Evolutionary conservation across 2,888 invertebrate species (phyloP), one percentile per base, ranked within the genome.

Genomic region (Callosobruchus maculatus): DNA sequence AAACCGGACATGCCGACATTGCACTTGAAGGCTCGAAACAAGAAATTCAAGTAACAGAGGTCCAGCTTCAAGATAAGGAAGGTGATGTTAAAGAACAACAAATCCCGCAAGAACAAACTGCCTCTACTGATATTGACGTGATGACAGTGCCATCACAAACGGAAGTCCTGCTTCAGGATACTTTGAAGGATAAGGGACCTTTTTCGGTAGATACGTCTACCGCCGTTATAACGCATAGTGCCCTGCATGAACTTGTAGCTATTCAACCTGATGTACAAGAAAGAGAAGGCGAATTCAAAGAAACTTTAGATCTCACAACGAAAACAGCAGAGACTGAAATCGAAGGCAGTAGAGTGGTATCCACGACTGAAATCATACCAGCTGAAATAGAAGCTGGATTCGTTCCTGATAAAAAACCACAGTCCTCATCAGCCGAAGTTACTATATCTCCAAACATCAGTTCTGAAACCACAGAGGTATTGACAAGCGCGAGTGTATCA

Each of bases 321-420:
- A 88, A 87, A 78, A 85, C 84, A 73, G 88, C 89, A 7, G 85
- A 87, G 71, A 74, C 88, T n/a, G 81, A 82, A 5, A 75, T 90
- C 21, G 87, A 88, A 79, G 87, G 87, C 80, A 85, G 82, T 21
- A 86, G 85, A 77, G 83, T 86, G 22, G 81, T 88, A n/a, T 84
- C 85, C 0, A 82, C 90, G 0, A 88, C 85, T 68, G 89, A 91
- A 85, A 85, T 89, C 30, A 84, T 88, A 75, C 78, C 87, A 21
- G 89, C 89, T 78, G 91, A 91, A 83, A 85, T 83, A 74, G 89
- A 89, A 82, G 83, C 83, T 72, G 75, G 82, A 0, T 84, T 90
- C 21, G 83, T 85, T 72, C 83, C 83, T 49, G 76, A 83, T 21
- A 79, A 81, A 20, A 80, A 81, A 78, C 86, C 86, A 13, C 82